Conservation (phyloP, 2,888 invertebrate genomes). For the Nephrotoma flavescens region DNA sequence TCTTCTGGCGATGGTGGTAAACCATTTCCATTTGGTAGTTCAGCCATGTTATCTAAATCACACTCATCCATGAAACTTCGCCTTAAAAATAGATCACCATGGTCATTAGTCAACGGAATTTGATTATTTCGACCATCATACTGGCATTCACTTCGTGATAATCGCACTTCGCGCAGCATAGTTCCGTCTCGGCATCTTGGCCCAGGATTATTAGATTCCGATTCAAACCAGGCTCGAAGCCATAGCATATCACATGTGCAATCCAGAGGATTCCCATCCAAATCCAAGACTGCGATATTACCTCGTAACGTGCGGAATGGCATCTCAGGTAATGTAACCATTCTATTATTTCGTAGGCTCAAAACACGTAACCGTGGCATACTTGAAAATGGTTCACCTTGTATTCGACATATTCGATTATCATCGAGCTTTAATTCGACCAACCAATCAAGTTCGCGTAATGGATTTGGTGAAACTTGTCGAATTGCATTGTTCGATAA, state of each 20-base stretch:
- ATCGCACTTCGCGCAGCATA: slow-evolving; percentile 53
- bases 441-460: slow-evolving; percentile 67
- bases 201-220: slow-evolving; percentile 46
- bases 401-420: slow-evolving; percentile 66
- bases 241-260: slow-evolving; percentile 73
- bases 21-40: slow-evolving; percentile 27
- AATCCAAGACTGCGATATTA: slow-evolving; percentile 68
- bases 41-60: slow-evolving; percentile 30
- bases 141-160: slow-evolving; percentile 54
- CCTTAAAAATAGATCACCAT: slow-evolving; percentile 50
- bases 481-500: slow-evolving; percentile 64
- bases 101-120: slow-evolving; percentile 35
- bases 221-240: slow-evolving; percentile 71
- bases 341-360: slow-evolving; percentile 59
- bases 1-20: slow-evolving; percentile 54
- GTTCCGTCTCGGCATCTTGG: slow-evolving; percentile 69
- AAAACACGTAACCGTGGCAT: slow-evolving; percentile 74
- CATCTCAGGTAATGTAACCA: slow-evolving; percentile 56
- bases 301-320: slow-evolving; percentile 61
- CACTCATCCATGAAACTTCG: slow-evolving; percentile 41
- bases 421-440: slow-evolving; percentile 76
- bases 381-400: slow-evolving; percentile 64
- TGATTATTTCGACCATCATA: slow-evolving; percentile 19
- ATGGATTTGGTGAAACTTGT: slow-evolving; percentile 50
- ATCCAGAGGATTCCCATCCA: slow-evolving; percentile 76